Base-by-base conservation (phyloP, 2,113 vertebrate genomes). In the Sardina pilchardus region DNA sequence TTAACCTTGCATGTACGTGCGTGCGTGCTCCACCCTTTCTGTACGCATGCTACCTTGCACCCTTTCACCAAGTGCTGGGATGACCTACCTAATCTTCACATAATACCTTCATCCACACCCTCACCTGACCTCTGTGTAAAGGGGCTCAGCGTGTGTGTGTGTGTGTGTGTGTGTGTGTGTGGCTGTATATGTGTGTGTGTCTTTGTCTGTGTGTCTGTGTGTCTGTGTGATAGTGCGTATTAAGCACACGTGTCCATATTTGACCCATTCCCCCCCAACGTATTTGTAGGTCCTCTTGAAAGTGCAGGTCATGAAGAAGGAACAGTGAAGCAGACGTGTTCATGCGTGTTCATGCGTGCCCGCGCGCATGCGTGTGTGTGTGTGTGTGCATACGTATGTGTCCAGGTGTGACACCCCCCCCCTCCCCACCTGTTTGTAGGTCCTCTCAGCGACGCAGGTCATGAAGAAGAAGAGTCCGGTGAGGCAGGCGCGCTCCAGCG, bases 401-500 rank as follows among this genome's bases (percentile, higher is more conserved):
- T 30, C 16, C 53, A 4, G 26, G 24, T 67, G 59, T 26, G 1
- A 63, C 24, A 2, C 21, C 63, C 24, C 6, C 21, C 63, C 10
- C 9, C 1, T 5, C 3, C 83, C 89, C 86, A 97, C 98, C 97
- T 99, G 98, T 78, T 98, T 99, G 88, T 99, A 99, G 0, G 98
- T 99, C 87, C 97, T 96, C 94, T 99, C 98, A 3, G 98, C 98
- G 87, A 99, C 98, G 88, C 98, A 99, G 97, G 99, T 97, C 97
- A 99, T 97, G 93, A 99, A 99, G 94, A 99, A 99, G 89, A 99
- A 98, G 89, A 99, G 96, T 90, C 97, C 97, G 0, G 95, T 96
- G 84, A 99, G 95, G 93, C 96, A 98, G 39, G 97, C 90, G 81
- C 97, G 96, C 75, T 98, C 97, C 84, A 99, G 90, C 4, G 96